Conservation (phyloP, 2,113 vertebrate genomes). For the Spheniscus mendiculus region DNA sequence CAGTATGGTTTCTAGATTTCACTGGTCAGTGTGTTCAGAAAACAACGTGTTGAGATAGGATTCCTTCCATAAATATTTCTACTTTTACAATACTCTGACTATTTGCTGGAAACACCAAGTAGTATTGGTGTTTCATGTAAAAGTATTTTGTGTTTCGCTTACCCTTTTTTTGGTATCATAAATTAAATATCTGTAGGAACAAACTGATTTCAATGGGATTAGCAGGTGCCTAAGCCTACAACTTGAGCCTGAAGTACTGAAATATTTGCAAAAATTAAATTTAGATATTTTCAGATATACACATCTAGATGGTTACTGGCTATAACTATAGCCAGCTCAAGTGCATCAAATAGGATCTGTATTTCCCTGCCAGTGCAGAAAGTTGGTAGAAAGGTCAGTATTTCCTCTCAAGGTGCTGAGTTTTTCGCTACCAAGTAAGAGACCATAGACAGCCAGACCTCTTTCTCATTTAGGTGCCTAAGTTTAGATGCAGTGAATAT, state of each 20-base stretch:
- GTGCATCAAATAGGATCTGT: not conserved
- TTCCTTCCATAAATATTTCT: not conserved
- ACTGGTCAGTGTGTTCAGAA: fast-evolving
- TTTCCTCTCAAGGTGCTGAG: not conserved
- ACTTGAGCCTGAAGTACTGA: not conserved
- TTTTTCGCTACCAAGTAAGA: not conserved
- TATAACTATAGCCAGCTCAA: not conserved
- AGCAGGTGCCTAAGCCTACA: not conserved
- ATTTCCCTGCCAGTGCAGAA: not conserved
- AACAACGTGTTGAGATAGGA: not conserved
- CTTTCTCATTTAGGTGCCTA: not conserved
- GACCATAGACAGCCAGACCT: not conserved
- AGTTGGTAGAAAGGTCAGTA: not conserved
- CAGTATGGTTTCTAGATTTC: not conserved
- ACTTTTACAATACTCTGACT: not conserved
- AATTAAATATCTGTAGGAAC: not conserved
- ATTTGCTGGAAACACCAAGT: not conserved
- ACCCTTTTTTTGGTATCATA: not conserved
- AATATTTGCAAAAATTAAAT: not conserved
- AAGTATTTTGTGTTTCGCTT: not conserved
- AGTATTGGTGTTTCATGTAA: not conserved
- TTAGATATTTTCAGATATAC: not conserved
- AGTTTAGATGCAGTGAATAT: not conserved
- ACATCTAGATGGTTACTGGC: not conserved
- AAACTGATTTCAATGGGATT: not conserved